Conservation (phyloP, 2,888 invertebrate species). For the Thysanoteuthis rhombus region DNA sequence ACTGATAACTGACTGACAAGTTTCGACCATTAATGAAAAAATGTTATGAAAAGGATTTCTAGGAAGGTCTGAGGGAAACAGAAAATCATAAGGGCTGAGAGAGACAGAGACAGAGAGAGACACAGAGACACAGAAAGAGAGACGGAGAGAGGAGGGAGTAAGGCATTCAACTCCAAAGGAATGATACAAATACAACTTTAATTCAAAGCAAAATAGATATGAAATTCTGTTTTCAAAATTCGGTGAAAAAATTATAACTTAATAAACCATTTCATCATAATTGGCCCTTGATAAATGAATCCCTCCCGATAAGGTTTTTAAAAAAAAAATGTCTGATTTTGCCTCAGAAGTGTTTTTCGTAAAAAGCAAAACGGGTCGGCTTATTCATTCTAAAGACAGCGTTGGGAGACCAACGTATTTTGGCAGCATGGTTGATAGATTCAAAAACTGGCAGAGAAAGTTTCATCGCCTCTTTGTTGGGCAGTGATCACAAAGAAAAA, state of each 20-base stretch:
- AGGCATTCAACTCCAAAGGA: background rate
- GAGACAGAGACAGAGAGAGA: background rate
- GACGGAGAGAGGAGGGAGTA: background rate
- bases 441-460: too few species aligned
- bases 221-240: background rate
- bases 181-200: background rate
- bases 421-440: too few species aligned
- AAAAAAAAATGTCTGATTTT: background rate
- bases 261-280: background rate
- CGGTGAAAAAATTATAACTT: background rate
- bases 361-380: too few species aligned
- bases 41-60: too few species aligned
- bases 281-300: background rate
- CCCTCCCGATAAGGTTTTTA: background rate
- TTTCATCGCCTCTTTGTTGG: too few species aligned
- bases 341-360: background rate
- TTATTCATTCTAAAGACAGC: too few species aligned
- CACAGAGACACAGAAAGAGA: background rate
- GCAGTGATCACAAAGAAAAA: too few species aligned
- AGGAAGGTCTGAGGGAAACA: too few species aligned
- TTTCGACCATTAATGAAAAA: too few species aligned
- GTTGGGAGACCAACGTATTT: too few species aligned
- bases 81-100: too few species aligned
- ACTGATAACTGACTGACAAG: too few species aligned
- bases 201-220: background rate